Evolutionary conservation across 1,140 invertebrate species (phyloP).

Genomic region (Sarcophaga bullata): DNA sequence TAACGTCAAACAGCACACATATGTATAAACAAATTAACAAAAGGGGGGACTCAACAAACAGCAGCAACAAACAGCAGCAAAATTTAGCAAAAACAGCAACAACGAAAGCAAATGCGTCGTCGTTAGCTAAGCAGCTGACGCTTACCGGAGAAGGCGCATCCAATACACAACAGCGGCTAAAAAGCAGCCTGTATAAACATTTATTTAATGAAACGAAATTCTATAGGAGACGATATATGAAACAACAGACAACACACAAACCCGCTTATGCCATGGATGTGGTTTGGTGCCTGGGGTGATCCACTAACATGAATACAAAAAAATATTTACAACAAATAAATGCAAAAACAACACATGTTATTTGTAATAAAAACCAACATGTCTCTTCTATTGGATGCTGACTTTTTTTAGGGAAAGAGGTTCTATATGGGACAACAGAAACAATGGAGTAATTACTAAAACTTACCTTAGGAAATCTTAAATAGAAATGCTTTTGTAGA

Average conservation of each 20-base stretch:
- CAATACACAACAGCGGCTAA: not conserved
- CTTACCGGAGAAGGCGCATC: not conserved
- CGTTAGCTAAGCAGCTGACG: not conserved
- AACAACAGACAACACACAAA: too few species aligned
- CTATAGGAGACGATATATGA: too few species aligned
- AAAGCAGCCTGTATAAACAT: too few species aligned
- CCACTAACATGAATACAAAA: slow-evolving; percentile 36
- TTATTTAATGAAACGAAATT: too few species aligned
- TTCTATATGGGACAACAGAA: not conserved
- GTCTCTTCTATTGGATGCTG: not conserved
- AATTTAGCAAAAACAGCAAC: not conserved
- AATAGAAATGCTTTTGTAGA: not conserved
- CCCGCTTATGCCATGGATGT: too few species aligned
- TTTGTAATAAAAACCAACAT: not conserved
- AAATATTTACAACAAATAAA: not conserved
- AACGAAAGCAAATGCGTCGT: not conserved
- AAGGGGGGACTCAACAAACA: not conserved
- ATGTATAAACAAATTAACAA: not conserved
- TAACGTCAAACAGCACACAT: not conserved
- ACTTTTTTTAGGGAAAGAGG: not conserved
- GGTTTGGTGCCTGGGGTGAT: slow-evolving; percentile 14
- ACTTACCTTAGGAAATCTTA: not conserved
- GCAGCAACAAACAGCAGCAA: not conserved
- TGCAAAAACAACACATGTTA: not conserved
- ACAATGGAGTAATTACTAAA: too few species aligned